Percentiles rank a stretch among this genome's conserved stretches.
Evolutionary conservation across 53 echinoderm and acorn worm genomes (phyloP).

Genomic region (Glandiceps talaboti): DNA sequence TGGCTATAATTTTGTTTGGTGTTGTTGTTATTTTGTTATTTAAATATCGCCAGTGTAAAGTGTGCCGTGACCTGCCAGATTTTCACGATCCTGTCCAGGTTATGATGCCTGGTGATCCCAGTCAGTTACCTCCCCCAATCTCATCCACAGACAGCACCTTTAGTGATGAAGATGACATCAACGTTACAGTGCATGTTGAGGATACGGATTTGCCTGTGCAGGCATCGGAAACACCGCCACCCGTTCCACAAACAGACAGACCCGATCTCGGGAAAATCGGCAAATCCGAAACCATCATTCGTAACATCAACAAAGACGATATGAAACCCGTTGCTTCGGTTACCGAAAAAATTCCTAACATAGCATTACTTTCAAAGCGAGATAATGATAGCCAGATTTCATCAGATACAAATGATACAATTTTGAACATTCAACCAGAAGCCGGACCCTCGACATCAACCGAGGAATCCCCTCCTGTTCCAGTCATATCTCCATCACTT

Average conservation of each 20-base stretch:
- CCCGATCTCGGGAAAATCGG: not conserved
- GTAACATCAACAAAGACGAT: not conserved
- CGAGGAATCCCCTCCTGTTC: not conserved
- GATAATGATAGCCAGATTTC: not conserved
- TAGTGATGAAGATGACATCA: not conserved
- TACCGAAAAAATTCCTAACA: not conserved
- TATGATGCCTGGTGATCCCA: not conserved
- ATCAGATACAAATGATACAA: not conserved
- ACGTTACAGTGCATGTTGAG: not conserved
- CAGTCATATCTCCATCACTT: not conserved
- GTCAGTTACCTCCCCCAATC: not conserved
- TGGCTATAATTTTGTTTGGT: slow-evolving; percentile 60
- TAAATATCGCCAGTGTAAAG: slow-evolving; percentile 56
- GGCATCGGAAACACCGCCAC: not conserved
- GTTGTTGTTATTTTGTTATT: slow-evolving; percentile 57
- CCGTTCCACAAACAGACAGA: not conserved
- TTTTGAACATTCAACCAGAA: not conserved
- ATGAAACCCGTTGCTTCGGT: not conserved
- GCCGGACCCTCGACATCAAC: not conserved
- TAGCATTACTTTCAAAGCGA: not conserved
- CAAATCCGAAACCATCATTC: not conserved
- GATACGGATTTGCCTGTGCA: not conserved
- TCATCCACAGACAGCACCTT: not conserved
- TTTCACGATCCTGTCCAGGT: not conserved
- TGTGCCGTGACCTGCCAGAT: slow-evolving; percentile 21